Percentiles rank a stretch among this genome's conserved stretches.
Conservation (phyloP, 92 coral and sea anemone species). For the Phymanthus crucifer region DNA sequence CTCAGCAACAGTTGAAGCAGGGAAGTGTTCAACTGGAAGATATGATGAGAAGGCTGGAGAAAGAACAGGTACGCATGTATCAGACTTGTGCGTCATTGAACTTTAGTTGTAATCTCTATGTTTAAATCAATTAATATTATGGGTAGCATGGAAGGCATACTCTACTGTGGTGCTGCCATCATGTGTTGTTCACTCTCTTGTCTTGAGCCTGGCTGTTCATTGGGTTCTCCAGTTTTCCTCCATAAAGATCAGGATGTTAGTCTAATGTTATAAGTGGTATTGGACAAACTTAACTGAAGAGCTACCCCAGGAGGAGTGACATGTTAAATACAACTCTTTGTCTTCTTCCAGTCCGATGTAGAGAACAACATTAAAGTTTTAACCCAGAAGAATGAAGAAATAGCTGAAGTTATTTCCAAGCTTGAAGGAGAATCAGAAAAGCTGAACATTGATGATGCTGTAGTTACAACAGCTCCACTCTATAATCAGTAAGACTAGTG, state of each 20-base stretch:
- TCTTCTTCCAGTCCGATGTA: slow-evolving; percentile 77
- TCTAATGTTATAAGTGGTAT: no score
- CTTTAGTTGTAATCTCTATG: no score
- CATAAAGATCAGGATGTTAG: no score
- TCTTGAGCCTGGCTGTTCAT: no score
- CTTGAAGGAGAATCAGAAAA: slow-evolving; percentile 74
- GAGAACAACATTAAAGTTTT: slow-evolving; percentile 82
- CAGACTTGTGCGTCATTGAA: no score
- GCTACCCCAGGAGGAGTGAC: neutral
- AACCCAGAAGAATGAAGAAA: slow-evolving; percentile 89
- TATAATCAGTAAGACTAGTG: slow-evolving; percentile 96
- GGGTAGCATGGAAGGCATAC: neutral
- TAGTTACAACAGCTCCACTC: slow-evolving; percentile 91
- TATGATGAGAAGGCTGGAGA: slow-evolving; percentile 76
- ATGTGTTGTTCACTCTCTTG: no score
- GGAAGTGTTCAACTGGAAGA: slow-evolving; percentile 83
- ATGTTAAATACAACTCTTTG: neutral
- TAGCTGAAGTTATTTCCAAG: slow-evolving; percentile 68
- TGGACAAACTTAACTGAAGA: neutral
- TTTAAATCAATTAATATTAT: no score
- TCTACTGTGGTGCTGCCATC: neutral
- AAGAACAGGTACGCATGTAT: slow-evolving; percentile 70
- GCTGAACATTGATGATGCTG: slow-evolving; percentile 91
- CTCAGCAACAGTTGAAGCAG: slow-evolving; percentile 72
- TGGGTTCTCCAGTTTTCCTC: no score